phyloP scores from a whole-genome alignment of 2,797 vertebrate species.

The Girardinus metallicus region DNA sequence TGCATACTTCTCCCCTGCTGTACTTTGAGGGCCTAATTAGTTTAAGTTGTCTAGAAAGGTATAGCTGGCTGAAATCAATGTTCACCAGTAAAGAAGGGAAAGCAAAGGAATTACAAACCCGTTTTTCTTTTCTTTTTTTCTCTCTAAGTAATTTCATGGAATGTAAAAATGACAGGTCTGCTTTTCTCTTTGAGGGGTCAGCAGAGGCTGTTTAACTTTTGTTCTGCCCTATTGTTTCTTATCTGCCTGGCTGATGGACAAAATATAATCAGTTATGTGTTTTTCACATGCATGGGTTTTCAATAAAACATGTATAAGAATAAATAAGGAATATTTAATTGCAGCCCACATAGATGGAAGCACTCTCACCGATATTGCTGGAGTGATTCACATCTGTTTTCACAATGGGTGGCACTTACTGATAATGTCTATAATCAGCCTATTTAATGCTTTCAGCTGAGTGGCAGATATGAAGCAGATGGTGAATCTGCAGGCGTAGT shows the following conservation, averaged over 20 bases:
- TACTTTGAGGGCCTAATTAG: conserved; percentile 73
- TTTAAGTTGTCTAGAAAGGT: conserved; percentile 50
- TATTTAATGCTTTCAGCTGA: conserved; percentile 77
- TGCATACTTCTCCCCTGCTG: conserved; percentile 60
- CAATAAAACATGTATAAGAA: conserved; percentile 25
- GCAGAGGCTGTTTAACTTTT: conserved; percentile 26
- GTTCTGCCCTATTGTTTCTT: conserved; percentile 39
- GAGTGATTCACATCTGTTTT: conserved; percentile 74
- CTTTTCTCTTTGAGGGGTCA: conserved; percentile 16
- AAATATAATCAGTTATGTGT: conserved; percentile 5
- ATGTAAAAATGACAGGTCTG: conserved; percentile 34
- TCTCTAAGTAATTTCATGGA: conserved; percentile 51
- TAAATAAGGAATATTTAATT: conserved; percentile 39
- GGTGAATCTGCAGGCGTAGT: conserved; percentile 61
- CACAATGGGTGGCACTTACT: conserved; percentile 78
- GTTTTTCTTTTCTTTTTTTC: conserved; percentile 17
- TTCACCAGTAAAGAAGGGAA: conserved; percentile 1
- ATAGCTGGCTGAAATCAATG: conserved; percentile 62
- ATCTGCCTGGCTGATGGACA: conserved; percentile 19
- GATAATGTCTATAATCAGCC: conserved; percentile 79
- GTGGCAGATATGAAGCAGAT: conserved; percentile 77
- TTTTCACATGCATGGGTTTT: conserved; percentile 16
- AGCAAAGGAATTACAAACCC: conserved; percentile 21
- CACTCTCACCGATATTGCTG: conserved; percentile 38
- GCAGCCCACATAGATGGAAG: conserved; percentile 21